phyloP scores from a whole-genome alignment of 2,888 invertebrate species.

The Silvanus unidentatus region DNA sequence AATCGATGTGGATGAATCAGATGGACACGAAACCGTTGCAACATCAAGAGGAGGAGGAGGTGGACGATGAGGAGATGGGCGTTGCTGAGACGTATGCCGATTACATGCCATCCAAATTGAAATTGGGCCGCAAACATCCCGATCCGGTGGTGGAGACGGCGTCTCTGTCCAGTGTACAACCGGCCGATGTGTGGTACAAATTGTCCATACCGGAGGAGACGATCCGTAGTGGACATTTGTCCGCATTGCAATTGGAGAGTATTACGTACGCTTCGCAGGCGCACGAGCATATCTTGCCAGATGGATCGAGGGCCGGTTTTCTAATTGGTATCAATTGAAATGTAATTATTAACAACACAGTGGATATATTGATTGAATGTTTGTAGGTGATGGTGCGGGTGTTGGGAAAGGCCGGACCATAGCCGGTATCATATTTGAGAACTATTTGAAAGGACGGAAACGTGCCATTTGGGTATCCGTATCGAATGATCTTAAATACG shows the following conservation, averaged over 20 bases:
- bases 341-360: neutral
- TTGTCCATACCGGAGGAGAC: conserved; percentile 77
- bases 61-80: conserved; percentile 93
- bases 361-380: neutral
- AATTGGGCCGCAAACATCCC: conserved; percentile 92
- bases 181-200: conserved; percentile 87
- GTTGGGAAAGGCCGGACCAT: conserved; percentile 97
- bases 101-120: conserved; percentile 95
- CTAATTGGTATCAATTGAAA: conserved; percentile 63
- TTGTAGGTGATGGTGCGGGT: conserved; percentile 98
- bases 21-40: conserved; percentile 35
- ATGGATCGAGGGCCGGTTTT: conserved; percentile 89
- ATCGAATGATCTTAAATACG: conserved; percentile 96
- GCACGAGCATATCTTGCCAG: conserved; percentile 85
- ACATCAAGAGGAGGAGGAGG: conserved; percentile 48
- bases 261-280: conserved; percentile 97
- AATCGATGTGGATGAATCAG: conserved; percentile 56
- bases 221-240: conserved; percentile 78
- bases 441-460: conserved; percentile 88
- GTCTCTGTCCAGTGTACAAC: conserved; percentile 91
- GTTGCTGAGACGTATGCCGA: conserved; percentile 98
- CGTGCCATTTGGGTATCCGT: conserved; percentile 98
- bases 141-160: conserved; percentile 99
- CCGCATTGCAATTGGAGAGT: conserved; percentile 94
- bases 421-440: conserved; percentile 96